phyloP scores from a whole-genome alignment of 2,888 invertebrate species.

The Drosophila falleni region DNA sequence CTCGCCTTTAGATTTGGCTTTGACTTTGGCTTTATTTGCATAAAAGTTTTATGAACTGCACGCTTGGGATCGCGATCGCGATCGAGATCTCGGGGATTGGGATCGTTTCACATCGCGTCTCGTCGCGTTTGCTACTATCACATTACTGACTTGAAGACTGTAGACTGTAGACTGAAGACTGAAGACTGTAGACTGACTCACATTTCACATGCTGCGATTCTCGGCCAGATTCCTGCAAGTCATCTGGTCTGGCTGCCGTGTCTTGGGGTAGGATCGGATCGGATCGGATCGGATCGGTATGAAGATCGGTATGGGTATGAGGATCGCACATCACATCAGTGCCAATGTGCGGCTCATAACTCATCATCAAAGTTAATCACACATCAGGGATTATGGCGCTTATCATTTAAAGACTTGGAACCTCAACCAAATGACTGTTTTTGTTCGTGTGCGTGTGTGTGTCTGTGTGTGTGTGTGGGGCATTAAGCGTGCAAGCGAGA shows the following conservation, averaged over 20 bases:
- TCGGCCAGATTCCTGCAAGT: slow-evolving; percentile 74
- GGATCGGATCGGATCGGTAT: too few species aligned
- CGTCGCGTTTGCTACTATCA: slow-evolving; percentile 64
- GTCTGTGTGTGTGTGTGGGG: slow-evolving; percentile 40
- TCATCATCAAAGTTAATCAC: slow-evolving; percentile 82
- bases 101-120: slow-evolving; percentile 48
- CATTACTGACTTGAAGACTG: slow-evolving; percentile 57
- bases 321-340: slow-evolving; percentile 62
- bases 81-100: slow-evolving; percentile 27
- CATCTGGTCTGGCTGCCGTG: slow-evolving; percentile 46
- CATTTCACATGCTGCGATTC: slow-evolving; percentile 71
- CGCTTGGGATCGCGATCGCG: slow-evolving; percentile 39
- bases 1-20: background rate
- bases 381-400: slow-evolving; percentile 81
- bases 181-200: slow-evolving; percentile 58
- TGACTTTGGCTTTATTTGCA: slow-evolving; percentile 65
- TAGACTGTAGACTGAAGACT: slow-evolving; percentile 39
- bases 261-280: slow-evolving; percentile 62
- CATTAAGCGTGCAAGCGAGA: slow-evolving; percentile 64
- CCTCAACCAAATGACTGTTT: slow-evolving; percentile 70
- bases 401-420: slow-evolving; percentile 72
- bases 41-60: slow-evolving; percentile 74
- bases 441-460: slow-evolving; percentile 18
- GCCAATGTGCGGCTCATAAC: slow-evolving; percentile 79
- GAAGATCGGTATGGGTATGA: too few species aligned